Conservation (phyloP, 2,113 vertebrate genomes). For the mouse (Mus musculus) region DNA sequence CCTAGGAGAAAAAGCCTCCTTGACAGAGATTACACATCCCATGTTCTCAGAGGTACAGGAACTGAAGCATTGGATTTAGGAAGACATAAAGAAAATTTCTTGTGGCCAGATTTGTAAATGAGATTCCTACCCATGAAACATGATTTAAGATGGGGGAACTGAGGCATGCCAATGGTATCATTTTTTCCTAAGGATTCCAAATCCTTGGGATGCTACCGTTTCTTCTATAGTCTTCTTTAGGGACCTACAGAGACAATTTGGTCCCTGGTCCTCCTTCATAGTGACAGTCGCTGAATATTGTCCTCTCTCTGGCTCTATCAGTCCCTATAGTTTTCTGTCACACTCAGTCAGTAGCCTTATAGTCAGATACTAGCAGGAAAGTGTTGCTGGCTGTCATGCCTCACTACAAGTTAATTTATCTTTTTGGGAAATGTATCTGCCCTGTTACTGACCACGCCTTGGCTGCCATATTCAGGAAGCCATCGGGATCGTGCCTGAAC, state of each 20-base stretch:
- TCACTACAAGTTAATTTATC: background rate
- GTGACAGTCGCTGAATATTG: rapidly evolving
- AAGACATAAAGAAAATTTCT: background rate
- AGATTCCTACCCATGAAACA: background rate
- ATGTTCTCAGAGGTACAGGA: background rate
- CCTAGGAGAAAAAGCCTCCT: background rate
- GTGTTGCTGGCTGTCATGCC: background rate
- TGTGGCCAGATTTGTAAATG: background rate
- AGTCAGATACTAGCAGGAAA: background rate
- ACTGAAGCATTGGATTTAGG: background rate
- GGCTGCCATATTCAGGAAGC: background rate
- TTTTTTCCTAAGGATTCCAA: background rate
- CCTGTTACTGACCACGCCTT: background rate
- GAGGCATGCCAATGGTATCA: background rate
- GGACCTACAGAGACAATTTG: background rate
- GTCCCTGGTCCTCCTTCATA: background rate
- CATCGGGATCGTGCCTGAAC: background rate
- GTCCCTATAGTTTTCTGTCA: background rate
- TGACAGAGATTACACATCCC: background rate
- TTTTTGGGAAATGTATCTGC: background rate
- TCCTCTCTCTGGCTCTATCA: rapidly evolving
- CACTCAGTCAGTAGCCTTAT: background rate
- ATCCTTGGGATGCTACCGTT: no score
- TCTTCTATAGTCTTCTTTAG: background rate
- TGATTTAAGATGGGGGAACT: conserved; percentile 3